Base-by-base conservation (phyloP, 2,888 invertebrate genomes). In the Clivina fossor region DNA sequence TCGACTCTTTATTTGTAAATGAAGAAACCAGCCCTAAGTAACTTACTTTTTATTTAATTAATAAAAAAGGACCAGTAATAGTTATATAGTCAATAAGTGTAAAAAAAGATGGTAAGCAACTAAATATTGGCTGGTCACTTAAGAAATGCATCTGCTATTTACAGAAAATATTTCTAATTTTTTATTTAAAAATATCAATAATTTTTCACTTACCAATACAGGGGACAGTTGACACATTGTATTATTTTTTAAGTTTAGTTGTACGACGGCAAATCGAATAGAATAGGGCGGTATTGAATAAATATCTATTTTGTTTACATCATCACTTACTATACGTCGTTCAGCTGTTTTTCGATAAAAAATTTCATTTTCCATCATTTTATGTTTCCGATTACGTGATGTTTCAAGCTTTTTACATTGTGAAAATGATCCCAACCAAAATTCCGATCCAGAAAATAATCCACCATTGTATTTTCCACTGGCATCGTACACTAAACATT, bases 341-440 rank as follows among this genome's bases (percentile, higher is more conserved):
- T 58, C 58, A 11, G 5, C 30, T 4, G 55, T 55, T 3, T 28
- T 32, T 1, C 35, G 26, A 18, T 19, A 43, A 8, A n/a, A n/a
- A n/a, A 24, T 7, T 33, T 33, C 8, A 7, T 33, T n/a, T 7
- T 51, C 35, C 5, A 9, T n/a, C 9, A 37, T 15, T 15, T 15
- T 13, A 13, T 37, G 16, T 37, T 13, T 13, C 3, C 8, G 16
- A 2, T 15, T 13, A 2, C 30, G 18, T 2, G 20, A 11, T 28
- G n/a, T 2, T 40, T 58, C 48, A n/a, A 58, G 15, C 32, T 48
- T 49, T 28, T 24, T 37, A 15, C 58, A 58, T 19, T 30, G 35
- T 8, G 55, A 41, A 11, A 49, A 33, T 9, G 58, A 58, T 16
- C 58, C 58, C 24, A 58, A 5, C 55, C 48, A 55, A n/a, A 38